These are phyloP conservation scores for Panurus biarmicus DNA, from an alignment of 2,113 vertebrate genomes.

Conservation along the genomic window DNA sequence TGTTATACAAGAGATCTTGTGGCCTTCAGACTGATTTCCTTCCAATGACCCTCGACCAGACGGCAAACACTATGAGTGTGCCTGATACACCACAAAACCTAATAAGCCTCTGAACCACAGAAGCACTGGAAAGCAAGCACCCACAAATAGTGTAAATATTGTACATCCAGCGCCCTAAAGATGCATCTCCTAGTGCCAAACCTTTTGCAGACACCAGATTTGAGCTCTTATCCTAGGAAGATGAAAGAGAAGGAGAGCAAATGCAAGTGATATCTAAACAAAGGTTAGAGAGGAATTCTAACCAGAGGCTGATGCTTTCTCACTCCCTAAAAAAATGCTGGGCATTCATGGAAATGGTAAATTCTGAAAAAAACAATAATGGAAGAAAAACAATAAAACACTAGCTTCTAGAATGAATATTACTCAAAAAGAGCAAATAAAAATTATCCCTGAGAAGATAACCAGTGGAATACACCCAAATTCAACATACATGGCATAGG, in stretches of 20 bases:
- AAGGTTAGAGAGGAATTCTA: neutral
- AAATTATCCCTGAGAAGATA: neutral
- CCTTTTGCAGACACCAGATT: neutral
- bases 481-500: neutral
- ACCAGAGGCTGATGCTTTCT: neutral
- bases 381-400: neutral
- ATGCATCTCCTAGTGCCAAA: no score
- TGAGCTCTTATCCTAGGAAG: neutral
- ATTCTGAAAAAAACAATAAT: neutral
- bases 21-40: neutral
- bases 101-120: neutral
- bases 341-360: neutral
- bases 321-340: neutral
- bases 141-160: neutral
- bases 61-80: neutral
- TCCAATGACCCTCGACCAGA: neutral
- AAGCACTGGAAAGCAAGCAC: neutral
- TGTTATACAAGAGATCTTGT: accelerated
- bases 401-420: neutral
- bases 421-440: neutral
- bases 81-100: neutral
- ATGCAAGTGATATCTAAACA: neutral
- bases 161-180: neutral
- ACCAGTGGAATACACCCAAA: neutral
- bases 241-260: neutral